Percentiles rank a stretch among this genome's conserved stretches.
Conservation (phyloP, 2,888 invertebrate species). For the Caradrina kadenii region DNA sequence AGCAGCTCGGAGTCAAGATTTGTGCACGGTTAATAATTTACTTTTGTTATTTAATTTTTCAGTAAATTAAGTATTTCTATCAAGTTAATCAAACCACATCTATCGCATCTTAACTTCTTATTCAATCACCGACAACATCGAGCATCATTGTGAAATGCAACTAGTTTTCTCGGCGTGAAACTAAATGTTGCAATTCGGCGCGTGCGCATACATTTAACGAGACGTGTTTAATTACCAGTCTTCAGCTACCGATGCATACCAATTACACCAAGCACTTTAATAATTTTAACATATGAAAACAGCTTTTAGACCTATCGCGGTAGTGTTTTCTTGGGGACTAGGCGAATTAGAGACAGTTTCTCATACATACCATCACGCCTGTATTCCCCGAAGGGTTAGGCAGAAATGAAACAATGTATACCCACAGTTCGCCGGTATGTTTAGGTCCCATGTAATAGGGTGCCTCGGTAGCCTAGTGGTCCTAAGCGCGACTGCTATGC, state of each 20-base stretch:
- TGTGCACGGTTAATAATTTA: too few species aligned
- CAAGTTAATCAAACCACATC: slow-evolving; percentile 18
- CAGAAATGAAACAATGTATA: too few species aligned
- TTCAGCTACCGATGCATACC: slow-evolving; percentile 66
- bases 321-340: slow-evolving; percentile 25
- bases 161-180: slow-evolving; percentile 62
- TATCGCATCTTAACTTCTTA: slow-evolving; percentile 25
- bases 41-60: too few species aligned
- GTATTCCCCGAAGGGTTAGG: too few species aligned
- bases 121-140: slow-evolving; percentile 48
- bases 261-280: slow-evolving; percentile 57
- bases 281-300: slow-evolving; percentile 43
- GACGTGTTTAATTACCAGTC: slow-evolving; percentile 73
- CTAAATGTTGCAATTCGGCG: slow-evolving; percentile 72
- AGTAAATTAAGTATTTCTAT: neutral
- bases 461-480: too few species aligned
- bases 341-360: slow-evolving; percentile 1
- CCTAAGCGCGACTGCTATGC: too few species aligned
- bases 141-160: slow-evolving; percentile 58
- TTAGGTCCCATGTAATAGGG: too few species aligned
- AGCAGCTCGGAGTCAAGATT: too few species aligned
- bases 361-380: too few species aligned
- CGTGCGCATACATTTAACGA: slow-evolving; percentile 76
- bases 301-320: slow-evolving; percentile 22
- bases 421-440: too few species aligned